Base-by-base conservation (phyloP, 2,888 invertebrate genomes). In the Chloroclystis v-ata region DNA sequence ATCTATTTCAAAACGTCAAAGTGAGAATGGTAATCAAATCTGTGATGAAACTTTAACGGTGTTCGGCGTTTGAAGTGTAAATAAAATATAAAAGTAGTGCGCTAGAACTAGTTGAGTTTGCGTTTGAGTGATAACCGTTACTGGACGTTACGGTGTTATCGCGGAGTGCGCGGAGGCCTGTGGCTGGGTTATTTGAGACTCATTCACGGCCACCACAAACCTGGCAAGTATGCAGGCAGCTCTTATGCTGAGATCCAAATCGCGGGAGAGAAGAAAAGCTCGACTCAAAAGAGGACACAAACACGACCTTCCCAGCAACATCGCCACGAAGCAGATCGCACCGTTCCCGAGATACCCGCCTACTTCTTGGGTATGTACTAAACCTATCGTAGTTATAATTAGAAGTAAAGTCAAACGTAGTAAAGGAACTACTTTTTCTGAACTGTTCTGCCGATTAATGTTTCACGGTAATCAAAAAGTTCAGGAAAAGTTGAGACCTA, bases 341-440 rank as follows among this genome's bases (percentile, higher is more conserved):
- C 95, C 95, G 72, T 95, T 95, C 89, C 95, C 95, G 80, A 91
- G 92, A 89, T 95, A 93, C 89, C 95, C 95, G 73, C 95, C 95
- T 69, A 90, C 92, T 76, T 92, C 92, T 78, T 92, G 92, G 92
- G 92, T 91, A 90, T 81, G 89, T 84, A 59, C 32, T 57, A 9
- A 4, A 20, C 20, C 20, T 20, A 20, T 20, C 20, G 2, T 60
- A 49, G 58, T 52, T 48, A 50, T 56, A 54, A 20, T 20, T 5
- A 5, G 20, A 4, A 5, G 20, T n/a, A n/a, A n/a, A n/a, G n/a
- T n/a, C n/a, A n/a, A n/a, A n/a, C 20, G 20, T 20, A 20, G 20
- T 1, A 3, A 13, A 9, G 12, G 32, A n/a, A 0, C 1, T 4
- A 4, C 1, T 32, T 30, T 32, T 32, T 13, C 32, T 32, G 13